A percentile compares a stretch with the other conserved stretches of the same genome.
Conservation (phyloP, 1,140 invertebrate species). For the Drosophila cardini region DNA sequence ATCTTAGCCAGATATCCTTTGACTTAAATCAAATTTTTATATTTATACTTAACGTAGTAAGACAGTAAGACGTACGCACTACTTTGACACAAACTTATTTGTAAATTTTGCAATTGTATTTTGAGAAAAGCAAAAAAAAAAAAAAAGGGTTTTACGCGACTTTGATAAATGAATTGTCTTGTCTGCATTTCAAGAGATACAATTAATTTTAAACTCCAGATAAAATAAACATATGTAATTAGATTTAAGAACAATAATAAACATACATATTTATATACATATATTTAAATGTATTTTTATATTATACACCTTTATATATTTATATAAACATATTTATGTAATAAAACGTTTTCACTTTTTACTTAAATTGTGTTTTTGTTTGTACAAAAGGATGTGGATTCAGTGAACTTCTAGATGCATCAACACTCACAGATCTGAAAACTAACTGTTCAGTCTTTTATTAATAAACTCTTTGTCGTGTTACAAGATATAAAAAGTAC, state of each 20-base stretch:
- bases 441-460: no score
- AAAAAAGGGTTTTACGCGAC: constrained; percentile 1
- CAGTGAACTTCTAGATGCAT: no score
- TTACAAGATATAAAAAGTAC: no score
- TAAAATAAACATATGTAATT: constrained; percentile 13
- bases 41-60: not conserved
- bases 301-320: constrained; percentile 5
- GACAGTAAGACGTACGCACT: constrained; percentile 6
- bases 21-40: no score
- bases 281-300: constrained; percentile 12
- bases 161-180: not conserved
- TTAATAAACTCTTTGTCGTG: no score
- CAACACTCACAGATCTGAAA: no score
- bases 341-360: constrained; percentile 25
- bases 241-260: constrained; percentile 12
- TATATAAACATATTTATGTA: constrained; percentile 13
- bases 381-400: no score
- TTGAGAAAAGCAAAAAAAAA: not conserved
- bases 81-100: not conserved
- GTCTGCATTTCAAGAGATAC: constrained; percentile 7
- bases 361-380: not conserved
- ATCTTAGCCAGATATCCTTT: constrained; percentile 23
- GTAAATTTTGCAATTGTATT: constrained; percentile 6
- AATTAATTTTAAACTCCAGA: constrained; percentile 7
- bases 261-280: constrained; percentile 11